Base-by-base conservation (phyloP, 2,113 vertebrate genomes). In the Ciconia maguari region DNA sequence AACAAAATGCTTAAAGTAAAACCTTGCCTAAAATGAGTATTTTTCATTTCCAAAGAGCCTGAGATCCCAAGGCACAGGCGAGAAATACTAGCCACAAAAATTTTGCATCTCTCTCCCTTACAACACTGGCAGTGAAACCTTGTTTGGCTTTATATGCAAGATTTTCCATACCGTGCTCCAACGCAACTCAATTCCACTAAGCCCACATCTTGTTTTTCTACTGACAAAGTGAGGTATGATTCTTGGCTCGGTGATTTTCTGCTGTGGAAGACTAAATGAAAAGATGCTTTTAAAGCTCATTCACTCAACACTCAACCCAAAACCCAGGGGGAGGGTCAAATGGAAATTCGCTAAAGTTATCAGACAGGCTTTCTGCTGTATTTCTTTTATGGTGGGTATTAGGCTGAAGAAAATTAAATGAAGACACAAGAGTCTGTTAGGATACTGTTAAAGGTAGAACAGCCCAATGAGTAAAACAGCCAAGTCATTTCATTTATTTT, bases 201-300 rank as follows among this genome's bases (percentile, higher is more conserved):
- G 95, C 96, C 94, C 96, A 95, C 95, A 89, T 87, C 94, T 97
- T 96, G 95, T 96, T 97, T 97, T 95, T 8, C 97, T 91, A 79
- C 97, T 95, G 95, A 85, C 97, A 97, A 77, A 91, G 94, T 94
- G 95, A 97, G 94, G 91, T 96, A 90, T 93, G 94, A 85, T 51
- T 94, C 95, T 96, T 97, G 95, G 96, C 95, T 90, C 11, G 2
- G 6, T 0, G 34, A 30, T 69, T 44, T 93, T 57, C 93, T 82
- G 70, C 87, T 19, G 83, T n/a, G 87, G 83, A 95, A 84, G 92
- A 69, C 83, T 70, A 90, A 95, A 97, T 96, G 96, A 96, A 97
- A 97, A 96, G 95, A 93, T 88, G 97, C 93, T 96, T 97, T 97
- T 83, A 93, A 62, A 87, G 84, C 95, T 94, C 95, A 44, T 91